Percentiles rank a stretch among this genome's conserved stretches.
Conservation (phyloP, 1,140 invertebrate species). For the Zaprionus africanus region DNA sequence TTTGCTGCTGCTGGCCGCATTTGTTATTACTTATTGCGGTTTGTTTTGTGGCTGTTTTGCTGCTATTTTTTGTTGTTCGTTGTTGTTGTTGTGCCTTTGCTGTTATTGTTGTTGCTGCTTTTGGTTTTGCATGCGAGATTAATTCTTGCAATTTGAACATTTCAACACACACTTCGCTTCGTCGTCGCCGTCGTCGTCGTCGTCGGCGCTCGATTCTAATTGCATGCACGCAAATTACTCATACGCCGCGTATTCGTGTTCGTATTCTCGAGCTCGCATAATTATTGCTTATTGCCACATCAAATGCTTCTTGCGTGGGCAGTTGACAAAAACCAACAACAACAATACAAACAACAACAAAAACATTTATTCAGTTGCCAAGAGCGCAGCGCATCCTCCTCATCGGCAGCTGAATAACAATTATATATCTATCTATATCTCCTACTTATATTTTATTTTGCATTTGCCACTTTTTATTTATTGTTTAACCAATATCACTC, state of each 20-base stretch:
- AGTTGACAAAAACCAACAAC: constrained; percentile 42
- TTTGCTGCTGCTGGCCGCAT: constrained; percentile 65
- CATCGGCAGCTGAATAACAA: constrained; percentile 70
- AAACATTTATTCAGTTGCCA: constrained; percentile 56
- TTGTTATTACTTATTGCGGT: constrained; percentile 75
- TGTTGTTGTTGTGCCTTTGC: constrained; percentile 24
- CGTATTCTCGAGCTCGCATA: constrained; percentile 56
- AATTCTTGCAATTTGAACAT: constrained; percentile 74
- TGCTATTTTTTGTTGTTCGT: constrained; percentile 12
- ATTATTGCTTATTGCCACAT: constrained; percentile 68
- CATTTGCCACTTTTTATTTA: constrained; percentile 66
- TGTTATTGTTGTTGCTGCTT: constrained; percentile 27
- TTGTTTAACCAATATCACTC: constrained; percentile 73
- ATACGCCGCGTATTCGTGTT: constrained; percentile 70
- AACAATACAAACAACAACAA: constrained; percentile 12
- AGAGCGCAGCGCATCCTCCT: constrained; percentile 67
- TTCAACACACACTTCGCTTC: constrained; percentile 66
- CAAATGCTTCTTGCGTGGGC: constrained; percentile 60
- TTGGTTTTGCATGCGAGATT: constrained; percentile 56
- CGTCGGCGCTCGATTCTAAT: constrained; percentile 73
- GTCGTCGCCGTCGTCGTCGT: neutral
- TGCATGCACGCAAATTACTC: constrained; percentile 75
- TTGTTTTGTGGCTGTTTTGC: constrained; percentile 33
- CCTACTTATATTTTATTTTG: constrained; percentile 30
- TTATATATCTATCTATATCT: constrained; percentile 45